Evolutionary conservation across 2,888 invertebrate species (phyloP), one percentile per base, ranked within the genome.

Genomic region (Corbicula japonica): DNA sequence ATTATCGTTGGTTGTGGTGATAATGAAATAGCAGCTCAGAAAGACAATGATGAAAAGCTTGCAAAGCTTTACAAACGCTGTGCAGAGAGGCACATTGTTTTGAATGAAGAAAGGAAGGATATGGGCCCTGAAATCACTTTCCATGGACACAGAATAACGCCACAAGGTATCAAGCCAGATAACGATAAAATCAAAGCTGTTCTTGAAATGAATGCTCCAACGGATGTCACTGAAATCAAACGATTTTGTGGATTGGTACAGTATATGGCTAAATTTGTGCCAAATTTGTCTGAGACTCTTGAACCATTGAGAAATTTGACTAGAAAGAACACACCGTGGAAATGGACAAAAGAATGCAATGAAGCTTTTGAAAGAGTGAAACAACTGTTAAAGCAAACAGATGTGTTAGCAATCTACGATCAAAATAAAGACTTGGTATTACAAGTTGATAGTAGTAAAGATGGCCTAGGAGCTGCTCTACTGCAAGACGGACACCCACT

Each of bases 211-310:
- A 76, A 73, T 1, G 10, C 61, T 8, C 81, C 84, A 10, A 78
- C 61, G 15, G 76, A 83, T 72, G 79, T 82, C 0, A 56, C 68
- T n/a, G 83, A 54, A 0, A 83, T 87, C 0, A 74, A 71, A 61
- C 46, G 83, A 38, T 63, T 85, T 3, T 85, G 79, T 66, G 87
- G 84, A n/a, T 75, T 85, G 50, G 73, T 84, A 0, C 84, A 85
- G 54, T 82, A 87, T 58, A 69, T 86, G 69, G 72, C 78, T 18
- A 48, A 46, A 26, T 76, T 79, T 50, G 18, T 84, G 28, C 76
- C 76, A 54, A 21, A 66, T 21, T 28, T 76, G 26, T 52, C 76
- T 18, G 38, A 58, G 12, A 48, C 56, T 18, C 60, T 71, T 18
- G 76, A 83, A 60, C 76, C 72, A 28, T 32, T 79, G 5, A 54